Percentiles rank a stretch among this genome's conserved stretches.
Conservation (phyloP, 1,140 invertebrate genomes). For the Drosophila mauritiana region DNA sequence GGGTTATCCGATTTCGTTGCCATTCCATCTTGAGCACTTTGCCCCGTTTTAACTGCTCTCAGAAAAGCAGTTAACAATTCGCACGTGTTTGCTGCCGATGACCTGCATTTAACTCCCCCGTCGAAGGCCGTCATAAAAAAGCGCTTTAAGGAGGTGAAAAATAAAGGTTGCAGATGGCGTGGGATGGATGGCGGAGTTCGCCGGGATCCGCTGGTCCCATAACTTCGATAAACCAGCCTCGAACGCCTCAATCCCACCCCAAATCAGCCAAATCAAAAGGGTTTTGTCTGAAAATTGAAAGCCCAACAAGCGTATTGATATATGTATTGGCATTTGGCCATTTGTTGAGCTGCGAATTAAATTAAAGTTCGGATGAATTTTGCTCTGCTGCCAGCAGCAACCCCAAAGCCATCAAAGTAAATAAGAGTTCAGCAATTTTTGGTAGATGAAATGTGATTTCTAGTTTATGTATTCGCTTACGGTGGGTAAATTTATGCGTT, state of each 20-base stretch:
- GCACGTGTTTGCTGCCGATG: conserved; percentile 53
- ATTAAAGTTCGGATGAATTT: conserved; percentile 38
- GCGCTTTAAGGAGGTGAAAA: conserved; percentile 19
- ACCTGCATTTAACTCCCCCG: conserved; percentile 50
- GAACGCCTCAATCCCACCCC: background rate
- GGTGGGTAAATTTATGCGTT: background rate
- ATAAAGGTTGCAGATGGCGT: conserved; percentile 52
- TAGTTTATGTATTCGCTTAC: conserved; percentile 6
- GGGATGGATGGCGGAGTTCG: conserved; percentile 20
- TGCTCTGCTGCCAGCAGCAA: conserved; percentile 4
- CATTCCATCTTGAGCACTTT: background rate
- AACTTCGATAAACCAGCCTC: background rate
- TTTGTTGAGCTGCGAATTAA: conserved; percentile 44
- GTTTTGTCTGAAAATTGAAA: conserved; percentile 40
- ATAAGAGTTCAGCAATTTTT: conserved; percentile 30
- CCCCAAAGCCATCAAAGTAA: conserved; percentile 36
- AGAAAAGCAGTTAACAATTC: conserved; percentile 43
- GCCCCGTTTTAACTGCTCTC: conserved; percentile 19
- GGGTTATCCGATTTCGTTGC: conserved; percentile 40
- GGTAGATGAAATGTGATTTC: conserved; percentile 13
- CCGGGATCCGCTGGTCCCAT: conserved; percentile 20
- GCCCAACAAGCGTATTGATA: conserved; percentile 19
- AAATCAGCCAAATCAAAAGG: conserved; percentile 27
- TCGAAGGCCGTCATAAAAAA: conserved; percentile 31
- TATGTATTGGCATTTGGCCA: conserved; percentile 50